Conservation (phyloP, 2,113 vertebrate species). For the Clinocottus analis region DNA sequence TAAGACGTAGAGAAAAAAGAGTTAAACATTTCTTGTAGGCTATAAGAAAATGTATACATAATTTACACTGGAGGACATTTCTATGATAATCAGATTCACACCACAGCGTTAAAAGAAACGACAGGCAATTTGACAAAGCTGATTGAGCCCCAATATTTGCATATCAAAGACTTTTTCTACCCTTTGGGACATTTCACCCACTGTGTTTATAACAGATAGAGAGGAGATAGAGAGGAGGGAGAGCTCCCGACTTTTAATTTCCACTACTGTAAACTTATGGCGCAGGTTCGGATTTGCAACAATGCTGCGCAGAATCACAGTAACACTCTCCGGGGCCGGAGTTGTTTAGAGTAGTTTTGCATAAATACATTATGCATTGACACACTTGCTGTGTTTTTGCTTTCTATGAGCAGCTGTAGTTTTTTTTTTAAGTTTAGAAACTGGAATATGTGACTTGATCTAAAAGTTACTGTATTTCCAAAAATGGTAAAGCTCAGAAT, state of each 20-base stretch:
- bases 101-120: slow-evolving; percentile 33
- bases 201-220: slow-evolving; percentile 40
- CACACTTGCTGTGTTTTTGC: slow-evolving; percentile 1
- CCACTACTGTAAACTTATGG: slow-evolving; percentile 25
- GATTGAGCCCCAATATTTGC: slow-evolving; percentile 61
- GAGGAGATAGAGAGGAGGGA: not conserved
- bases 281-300: slow-evolving; percentile 24
- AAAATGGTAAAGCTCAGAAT: slow-evolving; percentile 1
- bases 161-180: slow-evolving; percentile 62
- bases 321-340: not conserved
- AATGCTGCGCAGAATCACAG: slow-evolving; percentile 10
- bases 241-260: slow-evolving; percentile 28
- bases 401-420: not conserved
- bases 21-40: slow-evolving; percentile 17
- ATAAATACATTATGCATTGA: slow-evolving; percentile 42
- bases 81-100: slow-evolving; percentile 64
- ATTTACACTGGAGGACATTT: slow-evolving; percentile 53
- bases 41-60: slow-evolving; percentile 39
- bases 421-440: slow-evolving; percentile 26
- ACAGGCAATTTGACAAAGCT: slow-evolving; percentile 60
- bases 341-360: slow-evolving; percentile 18
- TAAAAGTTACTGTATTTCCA: slow-evolving; percentile 6
- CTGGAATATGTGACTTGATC: slow-evolving; percentile 2
- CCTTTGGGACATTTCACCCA: slow-evolving; percentile 48
- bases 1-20: not conserved